phyloP scores from a whole-genome alignment of 92 coral and sea anemone species.

The Bergia sp. region DNA sequence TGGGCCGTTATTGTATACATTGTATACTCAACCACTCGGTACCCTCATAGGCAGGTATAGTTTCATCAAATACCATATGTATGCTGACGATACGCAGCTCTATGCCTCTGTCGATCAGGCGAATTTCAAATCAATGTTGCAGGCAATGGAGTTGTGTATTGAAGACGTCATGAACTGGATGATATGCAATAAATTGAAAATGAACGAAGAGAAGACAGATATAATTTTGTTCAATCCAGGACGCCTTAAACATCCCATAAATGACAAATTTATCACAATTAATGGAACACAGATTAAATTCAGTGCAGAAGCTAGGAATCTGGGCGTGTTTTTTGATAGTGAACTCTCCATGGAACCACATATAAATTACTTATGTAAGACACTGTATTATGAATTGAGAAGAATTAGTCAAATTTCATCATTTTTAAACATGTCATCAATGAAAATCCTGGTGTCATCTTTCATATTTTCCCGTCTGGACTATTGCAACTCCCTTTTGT shows the following conservation, averaged over 20 bases:
- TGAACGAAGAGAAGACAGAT: constrained; percentile 16
- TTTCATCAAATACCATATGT: constrained; percentile 21
- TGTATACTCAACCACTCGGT: constrained; percentile 22
- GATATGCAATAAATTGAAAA: constrained; percentile 13
- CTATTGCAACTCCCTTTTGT: constrained; percentile 12
- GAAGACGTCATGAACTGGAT: constrained; percentile 16
- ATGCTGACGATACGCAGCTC: constrained; percentile 19
- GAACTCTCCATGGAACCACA: constrained; percentile 15
- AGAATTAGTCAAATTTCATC: constrained; percentile 20
- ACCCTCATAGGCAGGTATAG: constrained; percentile 11
- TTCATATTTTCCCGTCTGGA: constrained; percentile 14
- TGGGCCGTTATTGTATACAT: constrained; percentile 19
- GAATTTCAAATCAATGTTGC: constrained; percentile 4
- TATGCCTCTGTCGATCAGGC: constrained; percentile 19
- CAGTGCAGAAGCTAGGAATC: constrained; percentile 10
- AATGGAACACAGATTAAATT: constrained; percentile 9
- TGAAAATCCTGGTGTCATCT: constrained; percentile 15
- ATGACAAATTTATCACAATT: constrained; percentile 12
- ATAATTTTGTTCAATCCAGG: constrained; percentile 12
- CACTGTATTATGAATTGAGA: constrained; percentile 8
- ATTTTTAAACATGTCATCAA: constrained; percentile 2
- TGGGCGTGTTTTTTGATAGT: constrained; percentile 13
- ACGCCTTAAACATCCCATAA: constrained; percentile 7
- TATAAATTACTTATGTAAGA: constrained; percentile 16
- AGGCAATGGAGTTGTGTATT: constrained; percentile 4